A percentile compares a stretch with the other conserved stretches of the same genome.
phyloP scores from a whole-genome alignment of 2,797 vertebrate species.

The Manis javanica region DNA sequence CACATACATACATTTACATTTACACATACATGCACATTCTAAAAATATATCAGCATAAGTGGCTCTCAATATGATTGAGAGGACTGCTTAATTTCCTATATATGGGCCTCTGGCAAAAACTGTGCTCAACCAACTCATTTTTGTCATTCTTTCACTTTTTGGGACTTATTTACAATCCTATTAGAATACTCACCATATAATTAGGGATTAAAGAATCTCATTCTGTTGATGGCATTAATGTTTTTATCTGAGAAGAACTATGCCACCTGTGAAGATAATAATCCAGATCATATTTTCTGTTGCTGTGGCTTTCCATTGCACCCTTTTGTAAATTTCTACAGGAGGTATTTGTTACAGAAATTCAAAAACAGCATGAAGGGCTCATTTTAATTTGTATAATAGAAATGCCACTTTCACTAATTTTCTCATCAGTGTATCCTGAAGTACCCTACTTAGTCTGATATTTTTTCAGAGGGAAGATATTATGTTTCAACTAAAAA shows the following conservation, averaged over 20 bases:
- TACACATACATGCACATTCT: background rate
- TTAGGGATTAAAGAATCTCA: background rate
- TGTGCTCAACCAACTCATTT: background rate
- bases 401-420: background rate
- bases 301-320: background rate
- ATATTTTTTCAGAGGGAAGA: background rate
- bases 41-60: background rate
- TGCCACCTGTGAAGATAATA: background rate
- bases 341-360: background rate
- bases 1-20: background rate
- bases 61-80: background rate
- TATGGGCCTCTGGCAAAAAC: background rate
- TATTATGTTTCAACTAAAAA: conserved; percentile 12
- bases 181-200: background rate
- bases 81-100: background rate
- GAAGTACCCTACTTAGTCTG: background rate
- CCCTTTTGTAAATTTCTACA: background rate
- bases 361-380: background rate
- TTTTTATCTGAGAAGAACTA: background rate
- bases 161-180: background rate
- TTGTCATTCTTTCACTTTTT: background rate
- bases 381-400: background rate
- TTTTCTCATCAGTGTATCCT: background rate
- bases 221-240: background rate
- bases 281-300: background rate